These are phyloP conservation scores for Strigamia transsilvanica DNA, from an alignment of 2,888 invertebrate genomes.

Conservation along the genomic window DNA sequence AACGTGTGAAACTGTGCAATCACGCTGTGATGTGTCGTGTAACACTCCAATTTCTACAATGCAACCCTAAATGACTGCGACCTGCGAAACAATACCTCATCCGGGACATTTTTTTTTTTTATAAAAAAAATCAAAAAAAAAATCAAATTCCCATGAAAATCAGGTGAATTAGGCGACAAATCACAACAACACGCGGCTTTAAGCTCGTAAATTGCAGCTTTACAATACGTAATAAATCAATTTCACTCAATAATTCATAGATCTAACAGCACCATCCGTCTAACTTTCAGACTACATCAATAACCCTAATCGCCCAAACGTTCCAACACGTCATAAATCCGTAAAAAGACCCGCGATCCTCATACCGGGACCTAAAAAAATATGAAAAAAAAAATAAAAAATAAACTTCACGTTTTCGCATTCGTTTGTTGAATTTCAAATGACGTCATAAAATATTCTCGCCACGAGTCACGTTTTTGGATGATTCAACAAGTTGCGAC, in stretches of 20 bases:
- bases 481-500: slow-evolving; percentile 32
- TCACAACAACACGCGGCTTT: background rate
- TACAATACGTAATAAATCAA: slow-evolving; percentile 37
- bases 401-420: background rate
- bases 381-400: background rate
- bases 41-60: slow-evolving; percentile 35
- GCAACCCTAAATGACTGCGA: background rate
- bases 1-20: slow-evolving; percentile 43
- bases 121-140: background rate
- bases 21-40: slow-evolving; percentile 31
- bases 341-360: background rate
- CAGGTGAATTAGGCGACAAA: slow-evolving; percentile 2
- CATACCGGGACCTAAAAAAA: no score
- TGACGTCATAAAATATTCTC: slow-evolving; percentile 27
- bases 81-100: background rate
- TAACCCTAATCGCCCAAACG: slow-evolving; percentile 26
- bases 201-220: slow-evolving; percentile 16
- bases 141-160: background rate
- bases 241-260: slow-evolving; percentile 40
- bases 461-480: slow-evolving; percentile 14
- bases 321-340: slow-evolving; percentile 32
- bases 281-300: slow-evolving; percentile 43
- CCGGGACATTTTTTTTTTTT: background rate
- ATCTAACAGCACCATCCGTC: slow-evolving; percentile 28
- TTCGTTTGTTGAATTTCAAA: background rate